Conservation (phyloP, 2,113 vertebrate species). For the Oxyruncus cristatus region DNA sequence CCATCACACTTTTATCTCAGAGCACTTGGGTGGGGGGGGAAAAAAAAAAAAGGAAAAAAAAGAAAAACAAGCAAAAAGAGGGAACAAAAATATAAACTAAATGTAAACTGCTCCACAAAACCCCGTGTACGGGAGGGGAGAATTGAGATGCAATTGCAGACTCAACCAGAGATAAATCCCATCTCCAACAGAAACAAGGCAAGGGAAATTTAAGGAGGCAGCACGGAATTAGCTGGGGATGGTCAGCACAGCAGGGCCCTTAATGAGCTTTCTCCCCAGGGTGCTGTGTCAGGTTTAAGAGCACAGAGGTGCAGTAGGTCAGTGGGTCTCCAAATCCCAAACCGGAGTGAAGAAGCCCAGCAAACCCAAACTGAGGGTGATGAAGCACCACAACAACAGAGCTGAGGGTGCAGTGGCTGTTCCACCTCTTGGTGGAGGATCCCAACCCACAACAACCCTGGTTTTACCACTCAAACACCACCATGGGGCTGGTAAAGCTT, state of each 20-base stretch:
- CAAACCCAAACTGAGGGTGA: neutral
- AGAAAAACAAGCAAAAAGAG: neutral
- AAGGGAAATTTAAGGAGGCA: conserved; percentile 53
- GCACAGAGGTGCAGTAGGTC: neutral
- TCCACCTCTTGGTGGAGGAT: neutral
- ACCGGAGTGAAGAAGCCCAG: fast-evolving
- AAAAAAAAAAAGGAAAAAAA: neutral
- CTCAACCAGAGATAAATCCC: neutral
- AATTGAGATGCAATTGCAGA: conserved; percentile 41
- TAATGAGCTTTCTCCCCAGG: neutral
- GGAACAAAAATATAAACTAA: neutral
- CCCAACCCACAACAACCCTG: neutral
- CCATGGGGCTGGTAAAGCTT: neutral
- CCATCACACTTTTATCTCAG: neutral
- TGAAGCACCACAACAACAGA: neutral
- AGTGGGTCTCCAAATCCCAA: neutral
- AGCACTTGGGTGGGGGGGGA: neutral
- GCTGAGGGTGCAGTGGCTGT: neutral
- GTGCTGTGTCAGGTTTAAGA: neutral
- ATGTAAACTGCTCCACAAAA: neutral
- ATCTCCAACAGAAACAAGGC: conserved; percentile 49
- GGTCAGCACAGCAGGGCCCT: conserved; percentile 13
- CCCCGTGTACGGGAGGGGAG: neutral
- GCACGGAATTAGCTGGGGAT: conserved; percentile 19
- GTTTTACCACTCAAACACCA: neutral